Base-by-base conservation (phyloP, 2,888 invertebrate species). In the Dolomedes plantarius region DNA sequence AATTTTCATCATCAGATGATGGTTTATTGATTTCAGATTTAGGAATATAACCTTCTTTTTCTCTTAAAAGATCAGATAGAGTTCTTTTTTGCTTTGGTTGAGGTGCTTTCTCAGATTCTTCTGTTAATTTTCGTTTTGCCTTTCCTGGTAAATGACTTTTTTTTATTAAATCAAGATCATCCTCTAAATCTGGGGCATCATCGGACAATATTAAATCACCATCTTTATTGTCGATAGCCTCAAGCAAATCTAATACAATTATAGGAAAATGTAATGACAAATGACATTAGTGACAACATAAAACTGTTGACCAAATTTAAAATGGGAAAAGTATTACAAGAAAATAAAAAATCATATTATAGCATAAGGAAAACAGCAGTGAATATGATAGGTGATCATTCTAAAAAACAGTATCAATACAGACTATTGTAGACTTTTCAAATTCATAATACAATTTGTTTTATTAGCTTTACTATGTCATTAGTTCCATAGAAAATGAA, bases 151-250 rank as follows among this genome's bases (percentile, higher is more conserved):
- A 28, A 9, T 69, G 16, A 11, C 93, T 93, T 75, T 94, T 91
- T 75, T 94, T 91, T 90, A 94, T 94, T 89, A 94, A 93, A 80
- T 94, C 94, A 90, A 94, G 94, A 90, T 95, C 94, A 69, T 92
- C 91, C 89, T 92, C 91, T 88, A 91, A 91, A 71, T 90, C 90
- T 88, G 92, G 92, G 83, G 93, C 93, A 0, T 92, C 92, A 88
- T 93, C 93, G 3, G 93, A 93, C 90, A 93, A 62, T 56, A 76
- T 72, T 9, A 1, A 29, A n/a, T 41, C 71, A 9, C 41, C 62
- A 27, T 74, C 69, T 28, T 79, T 78, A 9, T 31, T 62, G 11
- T 86, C 85, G 62, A 86, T 32, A 1, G 41, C 78, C 16, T 69
- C 69, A 74, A 86, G 78, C 39, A 86, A 29, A 79, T 79, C 85